These are phyloP conservation scores for Glaucidium brasilianum DNA, from an alignment of 2,113 vertebrate genomes.

Conservation along the genomic window DNA sequence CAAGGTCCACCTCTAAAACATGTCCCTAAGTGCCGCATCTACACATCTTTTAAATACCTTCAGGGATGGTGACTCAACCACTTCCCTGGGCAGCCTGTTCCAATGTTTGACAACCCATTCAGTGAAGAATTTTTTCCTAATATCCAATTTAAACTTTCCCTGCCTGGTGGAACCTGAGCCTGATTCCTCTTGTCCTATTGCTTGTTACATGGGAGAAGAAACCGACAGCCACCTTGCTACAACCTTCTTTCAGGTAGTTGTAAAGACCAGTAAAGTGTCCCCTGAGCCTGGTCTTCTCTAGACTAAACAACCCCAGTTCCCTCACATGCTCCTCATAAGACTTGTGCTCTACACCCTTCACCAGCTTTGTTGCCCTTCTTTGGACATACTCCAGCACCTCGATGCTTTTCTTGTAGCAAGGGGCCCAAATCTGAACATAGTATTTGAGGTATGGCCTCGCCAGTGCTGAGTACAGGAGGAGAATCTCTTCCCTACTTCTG, in stretches of 20 bases:
- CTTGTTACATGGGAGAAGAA: background rate
- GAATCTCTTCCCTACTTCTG: background rate
- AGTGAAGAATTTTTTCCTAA: background rate
- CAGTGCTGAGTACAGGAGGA: background rate
- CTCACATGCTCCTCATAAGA: background rate
- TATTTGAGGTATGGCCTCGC: background rate
- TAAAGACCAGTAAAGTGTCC: background rate
- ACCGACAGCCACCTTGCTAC: background rate
- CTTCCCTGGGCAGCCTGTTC: background rate
- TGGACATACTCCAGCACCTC: background rate
- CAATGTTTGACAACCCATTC: background rate
- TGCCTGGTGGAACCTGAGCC: background rate
- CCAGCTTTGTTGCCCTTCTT: background rate
- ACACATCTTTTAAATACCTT: background rate
- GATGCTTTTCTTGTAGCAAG: background rate
- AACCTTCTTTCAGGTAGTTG: background rate
- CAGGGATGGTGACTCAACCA: background rate
- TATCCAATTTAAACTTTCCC: background rate
- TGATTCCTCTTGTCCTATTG: background rate
- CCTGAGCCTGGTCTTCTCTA: background rate
- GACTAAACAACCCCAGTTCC: background rate
- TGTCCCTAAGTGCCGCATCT: background rate
- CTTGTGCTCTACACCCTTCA: background rate
- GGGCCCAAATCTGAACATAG: background rate
- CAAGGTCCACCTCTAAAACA: background rate